phyloP scores from a whole-genome alignment of 2,113 vertebrate genomes.

The Porphyrio hochstetteri region DNA sequence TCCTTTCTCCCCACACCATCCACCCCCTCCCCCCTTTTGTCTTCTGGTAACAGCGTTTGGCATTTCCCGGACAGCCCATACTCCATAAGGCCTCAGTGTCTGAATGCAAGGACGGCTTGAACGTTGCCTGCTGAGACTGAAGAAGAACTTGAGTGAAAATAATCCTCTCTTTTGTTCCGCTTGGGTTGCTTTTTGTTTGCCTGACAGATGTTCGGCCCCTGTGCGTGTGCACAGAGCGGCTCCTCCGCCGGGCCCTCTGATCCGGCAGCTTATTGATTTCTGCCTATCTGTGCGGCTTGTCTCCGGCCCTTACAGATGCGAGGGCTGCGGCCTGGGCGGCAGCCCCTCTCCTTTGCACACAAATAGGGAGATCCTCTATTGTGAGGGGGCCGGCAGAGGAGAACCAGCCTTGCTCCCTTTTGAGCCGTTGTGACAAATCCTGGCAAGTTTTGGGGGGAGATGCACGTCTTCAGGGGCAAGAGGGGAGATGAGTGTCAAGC shows the following conservation, averaged over 20 bases:
- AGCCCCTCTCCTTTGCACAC: constrained; percentile 45
- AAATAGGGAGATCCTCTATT: constrained; percentile 38
- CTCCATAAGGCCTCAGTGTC: constrained; percentile 62
- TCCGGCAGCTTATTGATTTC: constrained; percentile 68
- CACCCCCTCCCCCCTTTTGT: constrained; percentile 29
- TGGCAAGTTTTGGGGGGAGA: background rate
- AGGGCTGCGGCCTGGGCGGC: background rate
- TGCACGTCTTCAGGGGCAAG: background rate
- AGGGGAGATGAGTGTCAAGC: background rate
- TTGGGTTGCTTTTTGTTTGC: constrained; percentile 73
- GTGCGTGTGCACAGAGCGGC: constrained; percentile 46
- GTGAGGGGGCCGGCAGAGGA: background rate
- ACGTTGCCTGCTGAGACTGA: constrained; percentile 73
- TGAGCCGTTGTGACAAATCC: background rate
- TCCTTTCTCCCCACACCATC: background rate
- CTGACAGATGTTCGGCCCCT: constrained; percentile 77
- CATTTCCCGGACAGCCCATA: constrained; percentile 61
- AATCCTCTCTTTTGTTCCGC: constrained; percentile 77
- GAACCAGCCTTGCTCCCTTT: background rate
- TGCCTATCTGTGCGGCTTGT: constrained; percentile 44
- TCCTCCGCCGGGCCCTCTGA: constrained; percentile 58
- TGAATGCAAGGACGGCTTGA: constrained; percentile 69
- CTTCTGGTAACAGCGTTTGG: constrained; percentile 58
- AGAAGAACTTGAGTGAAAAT: constrained; percentile 77
- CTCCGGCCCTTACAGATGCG: constrained; percentile 50